Percentiles rank a stretch among this genome's conserved stretches.
Evolutionary conservation across 1,140 invertebrate genomes (phyloP).

Genomic region (Macrotrachela quadricornifera): DNA sequence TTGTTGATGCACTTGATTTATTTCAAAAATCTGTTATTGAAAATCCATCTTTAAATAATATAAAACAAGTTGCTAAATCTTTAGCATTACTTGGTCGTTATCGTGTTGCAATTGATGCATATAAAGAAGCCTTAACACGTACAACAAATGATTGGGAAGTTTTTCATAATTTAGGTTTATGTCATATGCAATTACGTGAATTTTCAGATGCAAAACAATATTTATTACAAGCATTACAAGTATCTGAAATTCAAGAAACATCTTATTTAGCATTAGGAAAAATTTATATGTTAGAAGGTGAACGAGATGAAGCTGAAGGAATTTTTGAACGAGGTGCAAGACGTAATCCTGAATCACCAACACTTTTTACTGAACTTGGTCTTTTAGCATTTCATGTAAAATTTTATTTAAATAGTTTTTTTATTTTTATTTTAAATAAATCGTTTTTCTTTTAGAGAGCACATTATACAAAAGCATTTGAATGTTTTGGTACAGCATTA

Average conservation of each 20-base stretch:
- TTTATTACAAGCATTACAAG: slow-evolving; percentile 43
- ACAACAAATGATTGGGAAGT: slow-evolving; percentile 33
- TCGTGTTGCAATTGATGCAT: slow-evolving; percentile 50
- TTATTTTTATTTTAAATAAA: not conserved
- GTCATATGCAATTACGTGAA: slow-evolving; percentile 35
- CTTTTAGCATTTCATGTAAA: slow-evolving; percentile 44
- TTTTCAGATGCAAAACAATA: slow-evolving; percentile 43
- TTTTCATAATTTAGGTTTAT: slow-evolving; percentile 40
- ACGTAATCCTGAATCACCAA: slow-evolving; percentile 48
- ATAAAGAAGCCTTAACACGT: slow-evolving; percentile 47
- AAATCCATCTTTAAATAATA: slow-evolving; percentile 46
- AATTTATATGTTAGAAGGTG: slow-evolving; percentile 2
- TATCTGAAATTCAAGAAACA: slow-evolving; percentile 40
- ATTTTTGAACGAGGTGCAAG: slow-evolving; percentile 16
- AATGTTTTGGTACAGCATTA: slow-evolving; percentile 53
- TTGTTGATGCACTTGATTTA: slow-evolving; percentile 54
- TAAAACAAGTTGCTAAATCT: slow-evolving; percentile 60
- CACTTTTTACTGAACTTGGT: slow-evolving; percentile 51
- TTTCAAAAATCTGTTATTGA: slow-evolving; percentile 50
- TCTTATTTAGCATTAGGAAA: slow-evolving; percentile 21
- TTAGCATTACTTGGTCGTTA: slow-evolving; percentile 51
- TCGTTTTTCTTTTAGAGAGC: slow-evolving; percentile 35
- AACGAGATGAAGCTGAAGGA: not conserved
- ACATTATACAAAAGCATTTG: slow-evolving; percentile 56
- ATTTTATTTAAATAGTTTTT: not conserved